Evolutionary conservation across 1,140 invertebrate genomes (phyloP).

Genomic region (Cydia amplana): DNA sequence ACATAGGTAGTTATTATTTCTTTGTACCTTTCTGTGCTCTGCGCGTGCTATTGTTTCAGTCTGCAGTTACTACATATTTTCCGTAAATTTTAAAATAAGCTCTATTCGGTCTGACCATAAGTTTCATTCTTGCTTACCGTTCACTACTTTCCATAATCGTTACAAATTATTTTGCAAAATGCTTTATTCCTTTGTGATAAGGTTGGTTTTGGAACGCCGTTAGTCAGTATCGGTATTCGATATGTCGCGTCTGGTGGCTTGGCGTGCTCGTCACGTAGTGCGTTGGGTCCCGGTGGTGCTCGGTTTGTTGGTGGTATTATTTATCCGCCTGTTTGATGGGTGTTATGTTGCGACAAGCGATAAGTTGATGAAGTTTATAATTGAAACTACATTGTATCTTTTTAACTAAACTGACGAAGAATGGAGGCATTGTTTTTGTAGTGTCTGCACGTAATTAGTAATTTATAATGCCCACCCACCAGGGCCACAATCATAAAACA

Average conservation of each 20-base stretch:
- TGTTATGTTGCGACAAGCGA: constrained; percentile 1
- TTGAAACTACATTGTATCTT: neutral
- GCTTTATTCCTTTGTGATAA: neutral
- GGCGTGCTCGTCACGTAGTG: constrained; percentile 25
- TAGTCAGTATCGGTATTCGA: constrained; percentile 11
- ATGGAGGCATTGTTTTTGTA: too few species aligned
- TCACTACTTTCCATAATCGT: neutral
- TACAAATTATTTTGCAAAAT: neutral
- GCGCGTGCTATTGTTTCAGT: constrained; percentile 32
- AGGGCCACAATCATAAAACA: too few species aligned
- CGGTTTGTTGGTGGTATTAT: constrained; percentile 29
- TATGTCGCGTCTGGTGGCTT: constrained; percentile 30
- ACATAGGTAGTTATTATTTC: constrained; percentile 16
- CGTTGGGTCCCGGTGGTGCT: constrained; percentile 22
- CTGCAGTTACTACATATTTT: neutral
- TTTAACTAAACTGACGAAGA: neutral
- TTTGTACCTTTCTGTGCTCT: constrained; percentile 14
- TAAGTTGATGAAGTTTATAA: neutral
- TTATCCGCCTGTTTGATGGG: constrained; percentile 15
- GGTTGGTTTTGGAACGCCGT: neutral
- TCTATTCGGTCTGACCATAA: neutral
- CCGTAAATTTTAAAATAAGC: neutral
- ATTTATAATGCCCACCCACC: too few species aligned
- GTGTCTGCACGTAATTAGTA: too few species aligned
- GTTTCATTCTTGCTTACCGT: neutral